These are phyloP conservation scores for Pelosia muscerda DNA, from an alignment of 2,888 invertebrate species.

Conservation along the genomic window DNA sequence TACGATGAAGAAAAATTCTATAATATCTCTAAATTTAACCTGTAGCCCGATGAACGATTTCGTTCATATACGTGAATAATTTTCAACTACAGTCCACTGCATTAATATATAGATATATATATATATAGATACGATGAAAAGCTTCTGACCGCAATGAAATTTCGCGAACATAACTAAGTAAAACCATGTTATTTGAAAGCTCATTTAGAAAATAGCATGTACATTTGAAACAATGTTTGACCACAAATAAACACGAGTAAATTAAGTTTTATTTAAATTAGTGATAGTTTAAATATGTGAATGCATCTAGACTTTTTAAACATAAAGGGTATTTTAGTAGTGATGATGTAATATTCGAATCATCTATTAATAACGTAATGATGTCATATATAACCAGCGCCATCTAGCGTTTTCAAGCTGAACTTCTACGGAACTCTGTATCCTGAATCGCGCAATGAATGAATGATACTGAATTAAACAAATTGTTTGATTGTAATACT, in stretches of 20 bases:
- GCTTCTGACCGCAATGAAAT: slow-evolving; percentile 10
- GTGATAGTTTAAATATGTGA: neutral
- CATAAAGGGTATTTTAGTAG: neutral
- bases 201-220: slow-evolving; percentile 11
- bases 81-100: neutral
- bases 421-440: too few relatives aligned
- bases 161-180: slow-evolving; percentile 13
- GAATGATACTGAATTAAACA: too few relatives aligned
- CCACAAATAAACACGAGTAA: slow-evolving; percentile 33
- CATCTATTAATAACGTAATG: neutral
- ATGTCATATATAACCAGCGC: too few relatives aligned
- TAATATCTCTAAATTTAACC: neutral
- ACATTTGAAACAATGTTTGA: slow-evolving; percentile 27
- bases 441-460: too few relatives aligned
- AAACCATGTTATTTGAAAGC: slow-evolving; percentile 17
- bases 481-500: too few relatives aligned
- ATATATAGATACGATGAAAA: neutral
- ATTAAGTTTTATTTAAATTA: slow-evolving; percentile 10
- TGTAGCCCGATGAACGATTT: neutral
- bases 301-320: neutral
- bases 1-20: neutral
- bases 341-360: neutral
- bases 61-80: neutral
- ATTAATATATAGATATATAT: too few relatives aligned
- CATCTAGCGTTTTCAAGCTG: too few relatives aligned